Percentiles rank a stretch among this genome's conserved stretches.
Conservation (phyloP, 2,797 vertebrate species). For the Selene dorsalis region DNA sequence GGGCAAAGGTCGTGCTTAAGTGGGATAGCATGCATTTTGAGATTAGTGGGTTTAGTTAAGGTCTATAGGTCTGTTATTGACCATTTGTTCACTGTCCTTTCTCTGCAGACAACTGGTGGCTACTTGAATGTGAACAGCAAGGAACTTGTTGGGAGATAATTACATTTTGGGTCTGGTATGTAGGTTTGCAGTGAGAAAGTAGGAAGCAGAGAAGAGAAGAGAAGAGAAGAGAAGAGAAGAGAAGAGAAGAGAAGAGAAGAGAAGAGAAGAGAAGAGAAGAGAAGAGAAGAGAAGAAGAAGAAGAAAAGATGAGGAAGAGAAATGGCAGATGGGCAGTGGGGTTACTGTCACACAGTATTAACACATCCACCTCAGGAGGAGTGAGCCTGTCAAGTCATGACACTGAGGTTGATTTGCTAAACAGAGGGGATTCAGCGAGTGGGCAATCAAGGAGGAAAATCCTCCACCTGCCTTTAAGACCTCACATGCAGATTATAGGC, state of each 20-base stretch:
- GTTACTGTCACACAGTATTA: constrained; percentile 71
- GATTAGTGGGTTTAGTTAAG: constrained; percentile 55
- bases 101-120: constrained; percentile 10
- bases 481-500: constrained; percentile 34
- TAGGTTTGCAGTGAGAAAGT: not conserved
- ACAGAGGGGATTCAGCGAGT: constrained; percentile 41
- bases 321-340: constrained; percentile 63
- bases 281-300: constrained; percentile 1
- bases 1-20: constrained; percentile 59
- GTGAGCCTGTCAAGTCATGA: constrained; percentile 41
- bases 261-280: not conserved
- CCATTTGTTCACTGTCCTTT: constrained; percentile 26
- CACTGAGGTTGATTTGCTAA: constrained; percentile 24
- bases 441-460: constrained; percentile 32
- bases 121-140: constrained; percentile 18
- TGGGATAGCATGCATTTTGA: constrained; percentile 43
- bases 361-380: constrained; percentile 52
- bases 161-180: constrained; percentile 20
- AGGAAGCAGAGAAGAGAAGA: not conserved
- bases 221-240: constrained; percentile 3
- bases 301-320: not conserved
- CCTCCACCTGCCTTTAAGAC: constrained; percentile 33
- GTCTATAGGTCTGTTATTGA: constrained; percentile 21
- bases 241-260: not conserved
- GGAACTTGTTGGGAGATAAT: constrained; percentile 20